These are phyloP conservation scores for Lepidocyrtinus sp. DNA, from an alignment of 2,888 invertebrate genomes.

Conservation along the genomic window DNA sequence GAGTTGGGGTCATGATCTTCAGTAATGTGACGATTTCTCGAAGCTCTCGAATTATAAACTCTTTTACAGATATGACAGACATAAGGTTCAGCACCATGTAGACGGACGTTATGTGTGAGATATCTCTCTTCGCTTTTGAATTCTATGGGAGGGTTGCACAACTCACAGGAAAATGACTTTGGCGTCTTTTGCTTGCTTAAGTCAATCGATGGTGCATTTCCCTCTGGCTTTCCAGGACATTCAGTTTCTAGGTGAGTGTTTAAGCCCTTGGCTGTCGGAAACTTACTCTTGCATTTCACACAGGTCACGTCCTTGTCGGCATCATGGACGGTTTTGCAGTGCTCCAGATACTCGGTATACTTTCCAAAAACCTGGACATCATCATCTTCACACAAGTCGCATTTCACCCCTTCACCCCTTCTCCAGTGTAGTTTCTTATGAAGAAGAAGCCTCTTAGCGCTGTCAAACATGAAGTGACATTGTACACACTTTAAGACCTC, in stretches of 20 bases:
- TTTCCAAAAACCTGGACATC: neutral
- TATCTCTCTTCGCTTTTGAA: neutral
- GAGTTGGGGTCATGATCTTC: neutral
- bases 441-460: neutral
- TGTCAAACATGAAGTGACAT: constrained; percentile 4
- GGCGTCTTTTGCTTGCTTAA: neutral
- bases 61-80: neutral
- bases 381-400: constrained; percentile 17
- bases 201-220: too few relatives aligned
- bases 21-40: neutral
- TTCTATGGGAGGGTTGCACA: neutral
- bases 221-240: neutral
- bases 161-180: neutral
- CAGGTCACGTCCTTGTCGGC: neutral
- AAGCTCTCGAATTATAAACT: neutral
- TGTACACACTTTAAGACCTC: constrained; percentile 7
- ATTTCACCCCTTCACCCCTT: neutral
- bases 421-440: neutral
- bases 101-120: neutral
- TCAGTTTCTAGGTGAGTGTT: neutral
- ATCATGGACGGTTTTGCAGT: neutral
- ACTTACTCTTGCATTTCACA: neutral
- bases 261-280: neutral
- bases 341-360: neutral
- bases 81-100: neutral